Evolutionary conservation across 1,140 invertebrate genomes (phyloP), one percentile per base, ranked within the genome.

Genomic region (Cataglyphis hispanica): DNA sequence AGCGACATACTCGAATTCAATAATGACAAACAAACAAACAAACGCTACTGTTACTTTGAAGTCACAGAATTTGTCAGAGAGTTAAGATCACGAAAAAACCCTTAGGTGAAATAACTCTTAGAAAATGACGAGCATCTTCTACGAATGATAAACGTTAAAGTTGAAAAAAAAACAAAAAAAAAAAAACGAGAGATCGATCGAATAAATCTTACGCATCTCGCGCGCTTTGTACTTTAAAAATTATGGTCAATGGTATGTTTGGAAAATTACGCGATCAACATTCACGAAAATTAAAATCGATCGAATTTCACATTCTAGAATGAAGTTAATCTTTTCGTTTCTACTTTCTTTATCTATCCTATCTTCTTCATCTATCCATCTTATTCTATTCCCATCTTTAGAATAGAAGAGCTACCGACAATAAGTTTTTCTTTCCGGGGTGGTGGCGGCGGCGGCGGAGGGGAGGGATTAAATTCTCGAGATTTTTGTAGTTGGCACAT

Each of bases 11-110:
- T 31, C 67, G n/a, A 34, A 34, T 13, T 72, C 61, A 61, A 83
- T 13, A 74, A 74, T 43, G 53, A 46, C 56, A 46, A 74, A 61
- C 22, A 61, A 58, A 72, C 43, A n/a, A n/a, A n/a, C n/a, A n/a
- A n/a, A 40, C 11, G 13, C 31, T 16, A 25, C 10, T 19, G 11
- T 67, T 78, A 66, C 19, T 40, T 50, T 25, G 11, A 66, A 66
- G 40, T 34, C 25, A 1, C 37, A 77, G 27, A 13, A 78, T 16
- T 43, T 53, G 13, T 37, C 43, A 8, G 22, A 70, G 46, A n/a
- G 56, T 53, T 40, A 19, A n/a, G 16, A 34, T 43, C 11, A 11
- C 11, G 19, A 63, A 63, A 34, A 63, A 19, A 34, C 25, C 2
- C 7, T 46, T 6, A 7, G 19, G n/a, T 61, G 1, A 61, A 50